Base-by-base conservation (phyloP, 2,888 invertebrate genomes). In the Agrotis exclamationis region DNA sequence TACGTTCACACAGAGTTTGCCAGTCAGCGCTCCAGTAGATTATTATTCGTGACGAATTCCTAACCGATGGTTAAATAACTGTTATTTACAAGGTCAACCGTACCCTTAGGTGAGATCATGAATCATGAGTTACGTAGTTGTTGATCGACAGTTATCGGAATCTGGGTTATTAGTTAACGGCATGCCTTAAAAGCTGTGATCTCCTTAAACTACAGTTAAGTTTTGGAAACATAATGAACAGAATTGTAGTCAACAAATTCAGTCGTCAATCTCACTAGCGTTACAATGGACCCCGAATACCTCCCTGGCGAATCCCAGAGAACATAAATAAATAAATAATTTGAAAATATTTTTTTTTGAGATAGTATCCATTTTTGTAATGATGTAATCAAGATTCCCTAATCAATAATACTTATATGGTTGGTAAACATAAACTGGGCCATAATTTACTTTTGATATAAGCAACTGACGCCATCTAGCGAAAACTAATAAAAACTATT, bases 11-110 rank as follows among this genome's bases (percentile, higher is more conserved):
- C 47, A 16, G 6, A 62, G 33, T 28, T 62, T 63, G 33, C 45
- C 22, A 63, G n/a, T 62, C 62, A 67, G 24, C 59, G 62, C 45
- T 74, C 20, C 47, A 56, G 24, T 59, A 72, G 53, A 75, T 83
- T 70, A 68, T 44, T 71, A 68, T 44, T 71, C 68, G 70, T 80
- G 71, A 74, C 83, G 72, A 79, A 85, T 84, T 56, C 18, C 39
- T 54, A 72, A 65, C 54, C 24, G 50, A 72, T 70, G 75, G 63
- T 64, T 70, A 72, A 73, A 74, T 70, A 71, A 81, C 83, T 58
- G 79, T 79, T 66, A 63, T 76, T 39, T 2, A 20, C 62, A 66
- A 71, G 70, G 71, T 72, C 64, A 67, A 60, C 58, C 33, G 16
- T 74, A 83, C 54, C 64, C 54, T 71, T 53, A 4, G 51, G 63